Evolutionary conservation across 1,140 invertebrate genomes (phyloP).

Genomic region (Euwallacea similis): DNA sequence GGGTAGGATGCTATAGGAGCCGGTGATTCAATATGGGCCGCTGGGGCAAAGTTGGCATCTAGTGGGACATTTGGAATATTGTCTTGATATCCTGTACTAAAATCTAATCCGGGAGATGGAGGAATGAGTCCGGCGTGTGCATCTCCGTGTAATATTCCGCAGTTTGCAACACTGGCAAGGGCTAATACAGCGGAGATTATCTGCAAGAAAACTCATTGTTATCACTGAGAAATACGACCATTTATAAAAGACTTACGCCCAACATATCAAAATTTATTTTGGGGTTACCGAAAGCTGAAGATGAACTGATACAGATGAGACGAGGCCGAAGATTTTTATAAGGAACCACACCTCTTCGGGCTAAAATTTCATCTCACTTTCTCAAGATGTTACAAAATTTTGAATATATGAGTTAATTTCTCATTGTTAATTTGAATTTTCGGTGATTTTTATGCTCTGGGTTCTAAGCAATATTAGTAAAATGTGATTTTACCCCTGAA

Average conservation of each 20-base stretch:
- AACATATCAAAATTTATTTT: constrained; percentile 9
- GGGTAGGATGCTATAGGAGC: constrained; percentile 1
- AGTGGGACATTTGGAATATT: constrained; percentile 8
- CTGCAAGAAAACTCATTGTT: constrained; percentile 30
- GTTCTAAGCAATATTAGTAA: no score
- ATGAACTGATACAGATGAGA: constrained; percentile 35
- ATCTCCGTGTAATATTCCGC: constrained; percentile 41
- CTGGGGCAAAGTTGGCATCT: background rate
- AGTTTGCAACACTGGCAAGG: constrained; percentile 37
- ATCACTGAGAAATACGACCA: background rate
- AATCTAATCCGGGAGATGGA: constrained; percentile 30
- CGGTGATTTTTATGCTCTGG: background rate
- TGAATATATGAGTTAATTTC: background rate
- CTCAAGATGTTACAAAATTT: constrained; percentile 26
- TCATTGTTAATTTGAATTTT: background rate
- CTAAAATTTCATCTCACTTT: constrained; percentile 37
- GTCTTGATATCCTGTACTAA: constrained; percentile 39
- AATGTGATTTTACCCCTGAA: no score
- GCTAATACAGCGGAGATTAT: constrained; percentile 40
- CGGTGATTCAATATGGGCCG: background rate
- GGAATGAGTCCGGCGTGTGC: constrained; percentile 39
- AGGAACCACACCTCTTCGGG: constrained; percentile 38
- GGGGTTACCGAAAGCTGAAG: constrained; percentile 16
- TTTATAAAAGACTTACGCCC: constrained; percentile 14
- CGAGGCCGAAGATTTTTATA: constrained; percentile 34